phyloP scores from a whole-genome alignment of 2,113 vertebrate genomes.

The Microcebus jonahi region DNA sequence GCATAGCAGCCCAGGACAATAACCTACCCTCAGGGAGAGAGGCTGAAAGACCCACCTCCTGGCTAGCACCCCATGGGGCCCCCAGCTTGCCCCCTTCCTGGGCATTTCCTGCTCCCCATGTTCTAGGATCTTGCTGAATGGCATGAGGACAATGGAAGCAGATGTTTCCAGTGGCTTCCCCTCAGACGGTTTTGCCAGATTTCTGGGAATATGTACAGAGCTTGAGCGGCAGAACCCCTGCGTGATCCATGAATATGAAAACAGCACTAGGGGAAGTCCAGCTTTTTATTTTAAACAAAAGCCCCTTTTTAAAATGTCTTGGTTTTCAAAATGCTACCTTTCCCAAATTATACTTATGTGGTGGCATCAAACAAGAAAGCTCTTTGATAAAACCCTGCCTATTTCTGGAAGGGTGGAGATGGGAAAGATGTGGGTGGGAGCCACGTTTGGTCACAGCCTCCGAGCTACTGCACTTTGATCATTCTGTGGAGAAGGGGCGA shows the following conservation, averaged over 20 bases:
- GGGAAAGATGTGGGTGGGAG: slow-evolving; percentile 47
- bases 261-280: slow-evolving; percentile 1
- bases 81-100: not conserved
- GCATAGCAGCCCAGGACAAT: not conserved
- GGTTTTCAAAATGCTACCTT: slow-evolving; percentile 58
- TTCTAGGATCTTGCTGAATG: slow-evolving; percentile 1
- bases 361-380: slow-evolving; percentile 38
- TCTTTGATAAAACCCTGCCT: slow-evolving; percentile 45
- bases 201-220: slow-evolving; percentile 52
- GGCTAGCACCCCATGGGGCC: not conserved
- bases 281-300: slow-evolving; percentile 59
- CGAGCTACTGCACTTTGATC: slow-evolving; percentile 46
- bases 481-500: not conserved
- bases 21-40: not conserved
- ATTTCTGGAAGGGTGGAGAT: slow-evolving; percentile 36
- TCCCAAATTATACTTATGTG: slow-evolving; percentile 22
- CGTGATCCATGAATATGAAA: not conserved
- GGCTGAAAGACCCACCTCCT: not conserved
- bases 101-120: not conserved
- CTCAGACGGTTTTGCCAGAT: not conserved
- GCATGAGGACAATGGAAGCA: not conserved
- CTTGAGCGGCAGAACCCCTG: not conserved
- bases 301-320: slow-evolving; percentile 27
- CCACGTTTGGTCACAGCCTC: not conserved
- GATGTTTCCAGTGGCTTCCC: not conserved